Conservation (phyloP, 2,113 vertebrate genomes). For the Caranx melampygus region DNA sequence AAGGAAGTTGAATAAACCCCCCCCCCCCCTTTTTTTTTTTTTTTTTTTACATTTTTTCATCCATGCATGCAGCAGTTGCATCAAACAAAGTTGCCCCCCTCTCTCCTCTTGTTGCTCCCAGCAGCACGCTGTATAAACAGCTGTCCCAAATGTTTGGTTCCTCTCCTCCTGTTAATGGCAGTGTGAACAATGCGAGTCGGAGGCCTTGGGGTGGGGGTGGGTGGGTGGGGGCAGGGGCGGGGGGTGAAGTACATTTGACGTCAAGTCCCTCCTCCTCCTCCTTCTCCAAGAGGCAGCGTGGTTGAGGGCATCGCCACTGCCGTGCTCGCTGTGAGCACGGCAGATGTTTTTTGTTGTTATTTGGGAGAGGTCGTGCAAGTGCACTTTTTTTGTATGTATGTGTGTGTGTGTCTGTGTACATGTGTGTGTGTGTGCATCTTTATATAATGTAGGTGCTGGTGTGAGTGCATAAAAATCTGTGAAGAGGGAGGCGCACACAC, state of each 20-base stretch:
- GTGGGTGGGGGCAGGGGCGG: no score
- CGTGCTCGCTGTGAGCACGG: slow-evolving; percentile 16
- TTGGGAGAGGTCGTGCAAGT: slow-evolving; percentile 53
- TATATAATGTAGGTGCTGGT: slow-evolving; percentile 39
- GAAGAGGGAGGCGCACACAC: slow-evolving; percentile 25
- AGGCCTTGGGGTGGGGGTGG: no score
- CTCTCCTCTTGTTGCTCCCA: slow-evolving; percentile 32
- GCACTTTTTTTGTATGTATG: neutral
- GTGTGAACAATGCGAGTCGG: slow-evolving; percentile 63
- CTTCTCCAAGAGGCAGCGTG: slow-evolving; percentile 25
- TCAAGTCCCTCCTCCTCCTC: slow-evolving; percentile 24
- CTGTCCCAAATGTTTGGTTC: slow-evolving; percentile 51
- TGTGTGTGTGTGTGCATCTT: slow-evolving; percentile 20
- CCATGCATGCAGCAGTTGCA: slow-evolving; percentile 46
- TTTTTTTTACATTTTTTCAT: slow-evolving; percentile 15
- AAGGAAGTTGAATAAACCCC: slow-evolving; percentile 34
- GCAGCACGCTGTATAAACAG: slow-evolving; percentile 53
- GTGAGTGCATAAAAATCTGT: slow-evolving; percentile 38
- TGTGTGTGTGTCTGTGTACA: neutral
- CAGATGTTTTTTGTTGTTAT: slow-evolving; percentile 69
- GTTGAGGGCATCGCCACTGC: slow-evolving; percentile 41
- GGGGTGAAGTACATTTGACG: slow-evolving; percentile 36
- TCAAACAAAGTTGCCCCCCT: slow-evolving; percentile 39
- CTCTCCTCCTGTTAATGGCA: slow-evolving; percentile 57
- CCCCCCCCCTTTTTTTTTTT: neutral